Percentiles rank a stretch among this genome's conserved stretches.
Evolutionary conservation across 2,797 vertebrate genomes (phyloP).

Genomic region (Siniperca obscura): DNA sequence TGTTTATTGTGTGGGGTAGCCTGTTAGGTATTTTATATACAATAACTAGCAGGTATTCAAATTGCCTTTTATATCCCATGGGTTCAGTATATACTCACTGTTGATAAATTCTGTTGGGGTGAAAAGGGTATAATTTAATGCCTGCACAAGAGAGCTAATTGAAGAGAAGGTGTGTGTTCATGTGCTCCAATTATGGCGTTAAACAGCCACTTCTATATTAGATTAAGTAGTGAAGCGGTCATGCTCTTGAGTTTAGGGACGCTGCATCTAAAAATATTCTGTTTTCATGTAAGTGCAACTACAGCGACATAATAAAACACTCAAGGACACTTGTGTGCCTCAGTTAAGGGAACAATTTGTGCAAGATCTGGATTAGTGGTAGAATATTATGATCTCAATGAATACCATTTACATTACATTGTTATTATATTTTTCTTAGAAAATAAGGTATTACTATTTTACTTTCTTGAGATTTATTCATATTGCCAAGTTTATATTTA

Average conservation of each 20-base stretch:
- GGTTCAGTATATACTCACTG: conserved; percentile 53
- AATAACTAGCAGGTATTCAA: conserved; percentile 51
- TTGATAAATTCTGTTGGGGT: conserved; percentile 55
- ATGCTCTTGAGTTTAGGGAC: conserved; percentile 63
- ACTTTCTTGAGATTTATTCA: conserved; percentile 10
- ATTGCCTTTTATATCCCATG: conserved; percentile 53
- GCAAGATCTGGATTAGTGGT: conserved; percentile 19
- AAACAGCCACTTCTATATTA: conserved; percentile 64
- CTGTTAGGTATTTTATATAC: conserved; percentile 54
- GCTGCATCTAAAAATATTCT: conserved; percentile 58
- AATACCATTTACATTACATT: neutral
- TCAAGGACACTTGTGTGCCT: conserved; percentile 26
- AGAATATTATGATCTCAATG: neutral
- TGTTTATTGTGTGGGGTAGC: conserved; percentile 34
- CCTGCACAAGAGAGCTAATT: conserved; percentile 65
- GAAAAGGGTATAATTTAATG: conserved; percentile 60
- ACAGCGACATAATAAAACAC: conserved; percentile 49
- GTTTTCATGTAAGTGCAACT: conserved; percentile 38
- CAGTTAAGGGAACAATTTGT: conserved; percentile 14
- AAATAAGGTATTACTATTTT: neutral
- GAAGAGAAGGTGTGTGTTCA: conserved; percentile 64
- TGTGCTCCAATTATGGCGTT: conserved; percentile 73
- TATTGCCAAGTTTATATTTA: neutral
- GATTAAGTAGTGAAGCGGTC: conserved; percentile 70
- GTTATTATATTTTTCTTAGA: neutral